Conservation (phyloP, 1,140 invertebrate genomes). For the Papilio dardanus region DNA sequence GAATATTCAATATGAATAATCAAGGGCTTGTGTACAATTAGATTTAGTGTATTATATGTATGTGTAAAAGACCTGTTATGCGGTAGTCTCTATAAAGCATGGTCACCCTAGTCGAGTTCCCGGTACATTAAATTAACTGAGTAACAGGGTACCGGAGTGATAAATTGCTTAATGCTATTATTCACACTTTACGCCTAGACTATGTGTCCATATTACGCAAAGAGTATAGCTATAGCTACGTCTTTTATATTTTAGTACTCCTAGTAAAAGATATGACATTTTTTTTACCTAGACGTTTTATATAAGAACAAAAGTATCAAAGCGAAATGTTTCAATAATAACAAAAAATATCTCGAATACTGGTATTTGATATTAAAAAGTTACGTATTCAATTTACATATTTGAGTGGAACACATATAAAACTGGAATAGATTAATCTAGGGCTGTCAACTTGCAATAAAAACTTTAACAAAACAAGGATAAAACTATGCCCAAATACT, state of each 20-base stretch:
- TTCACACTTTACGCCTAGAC: conserved; percentile 7
- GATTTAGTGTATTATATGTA: too few species aligned
- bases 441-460: background rate
- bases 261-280: background rate
- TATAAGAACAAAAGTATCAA: background rate
- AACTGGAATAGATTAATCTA: background rate
- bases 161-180: conserved; percentile 12
- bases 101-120: background rate
- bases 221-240: background rate
- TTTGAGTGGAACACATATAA: background rate
- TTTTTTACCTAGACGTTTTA: background rate
- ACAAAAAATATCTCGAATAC: background rate
- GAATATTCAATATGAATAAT: too few species aligned
- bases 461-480: too few species aligned
- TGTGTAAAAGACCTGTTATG: background rate
- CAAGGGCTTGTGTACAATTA: too few species aligned
- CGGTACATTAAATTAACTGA: conserved; percentile 11
- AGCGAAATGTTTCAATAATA: background rate
- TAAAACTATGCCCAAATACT: too few species aligned
- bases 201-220: conserved; percentile 3
- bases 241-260: background rate
- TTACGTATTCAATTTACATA: background rate
- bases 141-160: conserved; percentile 8
- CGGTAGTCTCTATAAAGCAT: background rate
- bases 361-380: background rate